Base-by-base conservation (phyloP, 2,797 vertebrate species). In the Acipenser oxyrinchus region DNA sequence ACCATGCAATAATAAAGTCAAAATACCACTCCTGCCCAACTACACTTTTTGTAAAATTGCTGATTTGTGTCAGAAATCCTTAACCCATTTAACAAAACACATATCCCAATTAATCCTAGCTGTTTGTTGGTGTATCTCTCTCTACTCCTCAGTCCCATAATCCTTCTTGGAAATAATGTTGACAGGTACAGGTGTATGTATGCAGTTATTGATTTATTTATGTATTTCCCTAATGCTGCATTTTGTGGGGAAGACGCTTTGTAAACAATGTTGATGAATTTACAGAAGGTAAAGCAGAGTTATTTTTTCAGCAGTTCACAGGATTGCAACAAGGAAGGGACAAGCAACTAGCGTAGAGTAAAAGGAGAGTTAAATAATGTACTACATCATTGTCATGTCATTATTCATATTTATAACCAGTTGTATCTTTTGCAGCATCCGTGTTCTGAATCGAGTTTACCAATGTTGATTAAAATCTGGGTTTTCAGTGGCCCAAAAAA, bases 241-340 rank as follows among this genome's bases (percentile, higher is more conserved):
- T 63, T 68, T 64, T 62, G 63, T 65, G 60, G 48, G 68, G 13
- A 66, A 67, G 68, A 63, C 67, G 75, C 65, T 72, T 63, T 74
- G 73, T 64, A 6, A 71, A 67, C 70, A 65, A 68, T 72, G 51
- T 70, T 75, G 70, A 70, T 63, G 66, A 66, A 67, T 49, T 66
- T 60, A 70, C 65, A 65, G 37, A 70, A 65, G 60, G 63, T 53
- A 78, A 13, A 37, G 10, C 58, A 37, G 66, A 49, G 51, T 68
- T 63, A 49, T 50, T 64, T 8, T 49, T 58, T 58, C 64, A 18
- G 12, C 12, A 7, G 23, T 23, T 23, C 23, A 23, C 23, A 37
- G 4, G 4, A 37, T 4, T 11, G 55, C 12, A 58, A 58, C 55
- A 58, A 58, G 15, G 7, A 58, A n/a, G 12, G 12, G 55, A n/a